phyloP scores from a whole-genome alignment of 2,797 vertebrate species.

The Dicrostonyx torquatus region DNA sequence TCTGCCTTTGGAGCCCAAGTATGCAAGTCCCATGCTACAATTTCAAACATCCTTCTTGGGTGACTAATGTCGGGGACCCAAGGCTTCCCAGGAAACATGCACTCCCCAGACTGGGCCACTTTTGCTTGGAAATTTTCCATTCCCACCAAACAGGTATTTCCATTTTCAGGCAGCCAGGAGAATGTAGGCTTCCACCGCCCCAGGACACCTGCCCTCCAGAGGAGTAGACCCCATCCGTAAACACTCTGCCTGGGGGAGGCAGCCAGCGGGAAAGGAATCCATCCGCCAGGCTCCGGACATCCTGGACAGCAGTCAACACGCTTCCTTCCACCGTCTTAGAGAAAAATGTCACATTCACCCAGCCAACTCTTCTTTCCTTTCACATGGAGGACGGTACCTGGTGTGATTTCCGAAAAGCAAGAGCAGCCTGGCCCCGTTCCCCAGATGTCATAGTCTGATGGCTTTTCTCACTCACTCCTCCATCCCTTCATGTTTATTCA shows the following conservation, averaged over 20 bases:
- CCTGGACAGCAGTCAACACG: slow-evolving; percentile 82
- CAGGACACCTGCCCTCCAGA: slow-evolving; percentile 85
- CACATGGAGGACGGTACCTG: slow-evolving; percentile 53
- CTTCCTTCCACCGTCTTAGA: slow-evolving; percentile 86
- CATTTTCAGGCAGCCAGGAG: slow-evolving; percentile 58
- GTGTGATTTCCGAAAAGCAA: slow-evolving; percentile 51
- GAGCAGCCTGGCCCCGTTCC: slow-evolving; percentile 62
- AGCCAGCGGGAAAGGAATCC: slow-evolving; percentile 79
- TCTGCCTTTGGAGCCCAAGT: neutral
- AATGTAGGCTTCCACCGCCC: slow-evolving; percentile 34
- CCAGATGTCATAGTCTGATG: neutral
- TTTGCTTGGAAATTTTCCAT: slow-evolving; percentile 69
- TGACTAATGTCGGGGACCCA: slow-evolving; percentile 46
- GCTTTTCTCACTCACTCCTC: neutral
- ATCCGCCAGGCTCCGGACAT: slow-evolving; percentile 86
- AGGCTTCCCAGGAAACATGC: neutral
- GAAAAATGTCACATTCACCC: slow-evolving; percentile 84
- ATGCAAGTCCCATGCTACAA: neutral
- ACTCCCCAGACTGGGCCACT: slow-evolving; percentile 7
- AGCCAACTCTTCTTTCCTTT: slow-evolving; percentile 84
- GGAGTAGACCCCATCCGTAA: slow-evolving; percentile 85
- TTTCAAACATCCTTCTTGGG: neutral
- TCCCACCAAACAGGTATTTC: slow-evolving; percentile 79
- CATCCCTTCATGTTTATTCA: neutral
- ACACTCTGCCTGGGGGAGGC: slow-evolving; percentile 80